Conservation (phyloP, 2,888 invertebrate species). For the Tenthredo scrophulariae region DNA sequence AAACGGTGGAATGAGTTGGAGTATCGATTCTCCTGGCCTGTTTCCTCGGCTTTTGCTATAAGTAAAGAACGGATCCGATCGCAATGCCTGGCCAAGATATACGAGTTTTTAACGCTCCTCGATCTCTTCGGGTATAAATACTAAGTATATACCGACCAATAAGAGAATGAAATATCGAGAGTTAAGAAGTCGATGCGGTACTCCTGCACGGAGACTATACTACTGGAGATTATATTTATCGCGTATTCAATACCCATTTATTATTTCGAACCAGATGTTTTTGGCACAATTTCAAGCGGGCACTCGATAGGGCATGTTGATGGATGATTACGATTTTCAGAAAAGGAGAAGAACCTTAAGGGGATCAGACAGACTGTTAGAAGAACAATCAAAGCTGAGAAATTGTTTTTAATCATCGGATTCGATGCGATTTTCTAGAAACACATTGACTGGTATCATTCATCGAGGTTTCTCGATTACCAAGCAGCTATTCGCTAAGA, state of each 20-base stretch:
- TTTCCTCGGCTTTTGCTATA: not conserved
- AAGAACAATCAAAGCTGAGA: no score
- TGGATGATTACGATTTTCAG: not conserved
- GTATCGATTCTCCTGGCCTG: not conserved
- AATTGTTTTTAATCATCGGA: not conserved
- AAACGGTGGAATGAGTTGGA: not conserved
- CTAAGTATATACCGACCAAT: not conserved
- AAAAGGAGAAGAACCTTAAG: not conserved
- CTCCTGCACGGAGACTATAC: not conserved
- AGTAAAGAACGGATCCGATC: not conserved
- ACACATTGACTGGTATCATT: not conserved
- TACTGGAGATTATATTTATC: constrained; percentile 10
- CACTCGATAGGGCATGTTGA: not conserved
- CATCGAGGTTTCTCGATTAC: not conserved
- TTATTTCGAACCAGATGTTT: not conserved
- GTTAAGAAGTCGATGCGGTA: constrained; percentile 9
- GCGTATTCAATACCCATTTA: constrained; percentile 23
- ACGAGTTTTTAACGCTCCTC: not conserved
- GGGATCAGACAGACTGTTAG: no score
- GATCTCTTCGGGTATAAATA: constrained; percentile 5
- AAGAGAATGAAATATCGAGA: not conserved
- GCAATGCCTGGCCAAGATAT: not conserved
- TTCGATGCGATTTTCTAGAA: not conserved
- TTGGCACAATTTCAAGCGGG: not conserved
- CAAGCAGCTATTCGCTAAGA: not conserved